Percentiles rank a stretch among this genome's conserved stretches.
phyloP scores from a whole-genome alignment of 2,113 vertebrate species.

The Rutilus rutilus region DNA sequence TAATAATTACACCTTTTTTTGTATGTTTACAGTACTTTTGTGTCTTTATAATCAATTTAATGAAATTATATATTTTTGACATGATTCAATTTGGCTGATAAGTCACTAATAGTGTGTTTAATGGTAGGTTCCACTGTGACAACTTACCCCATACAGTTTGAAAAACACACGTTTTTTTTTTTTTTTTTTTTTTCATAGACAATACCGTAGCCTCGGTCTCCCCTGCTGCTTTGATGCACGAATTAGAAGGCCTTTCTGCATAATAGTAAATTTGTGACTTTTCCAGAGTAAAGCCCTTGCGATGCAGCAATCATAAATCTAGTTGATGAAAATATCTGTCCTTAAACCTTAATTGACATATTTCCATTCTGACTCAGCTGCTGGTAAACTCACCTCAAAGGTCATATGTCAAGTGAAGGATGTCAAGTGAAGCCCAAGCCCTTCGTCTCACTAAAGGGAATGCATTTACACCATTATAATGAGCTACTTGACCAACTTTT shows the following conservation, averaged over 20 bases:
- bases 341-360: slow-evolving; percentile 37
- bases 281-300: background rate
- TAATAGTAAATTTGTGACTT: background rate
- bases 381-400: slow-evolving; percentile 32
- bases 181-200: too few species aligned
- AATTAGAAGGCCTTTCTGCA: background rate
- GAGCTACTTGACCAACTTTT: slow-evolving; percentile 11
- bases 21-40: background rate
- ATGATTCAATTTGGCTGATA: background rate
- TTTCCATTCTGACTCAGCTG: slow-evolving; percentile 2
- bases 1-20: background rate
- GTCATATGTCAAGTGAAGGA: slow-evolving; percentile 46
- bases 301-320: background rate
- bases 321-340: slow-evolving; percentile 11
- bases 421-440: slow-evolving; percentile 12
- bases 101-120: background rate
- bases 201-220: background rate
- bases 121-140: background rate
- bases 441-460: slow-evolving; percentile 1
- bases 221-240: background rate
- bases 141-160: background rate
- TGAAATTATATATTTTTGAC: too few species aligned
- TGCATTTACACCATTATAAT: slow-evolving; percentile 25
- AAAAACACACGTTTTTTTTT: background rate
- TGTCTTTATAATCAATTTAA: background rate